phyloP scores from a whole-genome alignment of 2,888 invertebrate species.

The Eupithecia tripunctaria region DNA sequence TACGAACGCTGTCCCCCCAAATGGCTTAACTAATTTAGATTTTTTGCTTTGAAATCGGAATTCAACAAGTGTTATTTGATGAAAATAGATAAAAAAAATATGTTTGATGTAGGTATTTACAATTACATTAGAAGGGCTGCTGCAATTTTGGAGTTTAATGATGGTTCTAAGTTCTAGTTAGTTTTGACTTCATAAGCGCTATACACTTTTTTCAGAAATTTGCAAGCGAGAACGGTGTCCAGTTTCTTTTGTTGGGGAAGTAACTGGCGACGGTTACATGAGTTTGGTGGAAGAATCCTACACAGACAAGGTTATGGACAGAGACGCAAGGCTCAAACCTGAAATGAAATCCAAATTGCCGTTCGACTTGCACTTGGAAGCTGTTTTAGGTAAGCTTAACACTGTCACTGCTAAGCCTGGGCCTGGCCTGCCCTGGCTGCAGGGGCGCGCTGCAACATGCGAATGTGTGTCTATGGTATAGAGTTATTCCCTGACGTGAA shows the following conservation, averaged over 20 bases:
- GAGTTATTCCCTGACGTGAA: neutral
- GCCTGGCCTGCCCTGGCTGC: no score
- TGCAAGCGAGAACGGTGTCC: constrained; percentile 96
- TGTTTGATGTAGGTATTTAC: no score
- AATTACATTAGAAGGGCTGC: no score
- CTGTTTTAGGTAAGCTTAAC: constrained; percentile 89
- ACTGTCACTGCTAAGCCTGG: neutral
- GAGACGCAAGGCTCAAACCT: constrained; percentile 70
- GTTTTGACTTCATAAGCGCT: no score
- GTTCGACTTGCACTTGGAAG: constrained; percentile 94
- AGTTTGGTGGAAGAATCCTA: constrained; percentile 87
- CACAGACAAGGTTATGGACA: constrained; percentile 63
- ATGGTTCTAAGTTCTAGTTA: no score
- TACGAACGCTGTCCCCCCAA: no score
- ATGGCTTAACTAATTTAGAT: no score
- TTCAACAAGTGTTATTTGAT: no score
- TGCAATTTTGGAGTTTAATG: no score
- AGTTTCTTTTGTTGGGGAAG: constrained; percentile 95
- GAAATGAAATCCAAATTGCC: constrained; percentile 84
- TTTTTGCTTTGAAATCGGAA: no score
- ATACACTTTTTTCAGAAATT: constrained; percentile 79
- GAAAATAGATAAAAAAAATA: no score
- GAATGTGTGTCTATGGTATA: neutral
- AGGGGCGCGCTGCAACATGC: neutral
- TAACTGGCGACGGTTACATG: constrained; percentile 93